Evolutionary conservation across 2,888 invertebrate species (phyloP), one percentile per base, ranked within the genome.

Genomic region (Plagiodera versicolora): DNA sequence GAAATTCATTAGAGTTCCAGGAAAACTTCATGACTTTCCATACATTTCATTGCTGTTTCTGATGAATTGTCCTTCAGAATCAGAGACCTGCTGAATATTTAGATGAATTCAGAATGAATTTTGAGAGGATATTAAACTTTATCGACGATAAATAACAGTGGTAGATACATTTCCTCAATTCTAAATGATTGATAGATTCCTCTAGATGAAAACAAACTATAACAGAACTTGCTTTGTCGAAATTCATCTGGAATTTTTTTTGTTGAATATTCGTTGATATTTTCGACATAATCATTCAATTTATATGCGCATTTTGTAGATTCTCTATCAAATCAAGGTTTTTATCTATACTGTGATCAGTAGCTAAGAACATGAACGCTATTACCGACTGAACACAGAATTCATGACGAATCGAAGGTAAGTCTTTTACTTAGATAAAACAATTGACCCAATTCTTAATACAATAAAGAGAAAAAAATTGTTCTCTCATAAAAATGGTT

Each of bases 351-450:
- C 57, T 46, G 54, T 60, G 54, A 59, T 46, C 60, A 49, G 49
- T 18, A 46, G 53, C 53, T 54, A 57, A 54, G 24, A 9, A 39
- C 53, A 53, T n/a, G n/a, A n/a, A n/a, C 46, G 20, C 24, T 16
- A 49, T 57, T 45, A 56, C 39, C 63, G 60, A 53, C 59, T 56
- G 46, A 59, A 49, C 46, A 56, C 47, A 52, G 49, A 44, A 45
- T 30, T 58, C 56, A 63, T 60, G 48, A 59, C 49, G 49, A 54
- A 61, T 51, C 19, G 58, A 59, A 59, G 63, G 63, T 59, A 39
- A 56, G 35, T 32, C 55, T 44, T 50, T 14, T 51, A 16, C 39
- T 32, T 45, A 59, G 59, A 54, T 39, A 49, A 58, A 58, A 47
- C 28, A 44, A 45, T 47, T 53, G 56, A 53, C 54, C 55, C 50